phyloP scores from a whole-genome alignment of 2,888 invertebrate species.

The Pachymerium ferrugineum region DNA sequence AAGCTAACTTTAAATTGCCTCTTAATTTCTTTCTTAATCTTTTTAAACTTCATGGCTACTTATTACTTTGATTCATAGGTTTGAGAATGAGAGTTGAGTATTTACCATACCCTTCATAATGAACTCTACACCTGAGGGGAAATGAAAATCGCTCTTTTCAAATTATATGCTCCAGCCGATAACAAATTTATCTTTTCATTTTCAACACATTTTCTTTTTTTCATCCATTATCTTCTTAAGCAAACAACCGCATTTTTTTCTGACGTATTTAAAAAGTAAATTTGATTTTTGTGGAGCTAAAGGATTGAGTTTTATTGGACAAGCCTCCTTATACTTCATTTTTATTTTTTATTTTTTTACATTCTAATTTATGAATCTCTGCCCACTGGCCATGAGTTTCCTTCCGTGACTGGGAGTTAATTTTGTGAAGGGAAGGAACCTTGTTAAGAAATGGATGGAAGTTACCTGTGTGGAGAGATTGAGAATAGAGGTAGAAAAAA shows the following conservation, averaged over 20 bases:
- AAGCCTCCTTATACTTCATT: background rate
- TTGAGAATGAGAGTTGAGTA: background rate
- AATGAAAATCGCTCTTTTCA: background rate
- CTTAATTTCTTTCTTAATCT: too few relatives aligned
- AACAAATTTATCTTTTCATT: background rate
- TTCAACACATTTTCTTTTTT: background rate
- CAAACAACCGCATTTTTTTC: background rate
- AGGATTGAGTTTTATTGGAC: constrained; percentile 23
- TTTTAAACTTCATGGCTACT: too few relatives aligned
- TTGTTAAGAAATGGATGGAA: constrained; percentile 27
- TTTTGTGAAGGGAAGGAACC: constrained; percentile 16
- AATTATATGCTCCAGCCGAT: background rate
- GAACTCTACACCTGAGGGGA: background rate
- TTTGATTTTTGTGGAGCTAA: constrained; percentile 24
- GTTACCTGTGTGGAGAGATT: constrained; percentile 19
- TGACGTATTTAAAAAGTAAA: background rate
- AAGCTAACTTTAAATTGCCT: too few relatives aligned
- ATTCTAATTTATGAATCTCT: constrained; percentile 20
- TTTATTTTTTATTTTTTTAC: too few relatives aligned
- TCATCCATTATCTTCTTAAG: background rate
- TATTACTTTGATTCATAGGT: constrained; percentile 21
- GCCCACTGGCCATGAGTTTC: constrained; percentile 19
- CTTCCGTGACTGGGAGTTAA: constrained; percentile 27
- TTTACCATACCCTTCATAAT: background rate
- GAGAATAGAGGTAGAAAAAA: constrained; percentile 19